Evolutionary conservation across 2,113 vertebrate species (phyloP).

Genomic region (Pluvianellus socialis): DNA sequence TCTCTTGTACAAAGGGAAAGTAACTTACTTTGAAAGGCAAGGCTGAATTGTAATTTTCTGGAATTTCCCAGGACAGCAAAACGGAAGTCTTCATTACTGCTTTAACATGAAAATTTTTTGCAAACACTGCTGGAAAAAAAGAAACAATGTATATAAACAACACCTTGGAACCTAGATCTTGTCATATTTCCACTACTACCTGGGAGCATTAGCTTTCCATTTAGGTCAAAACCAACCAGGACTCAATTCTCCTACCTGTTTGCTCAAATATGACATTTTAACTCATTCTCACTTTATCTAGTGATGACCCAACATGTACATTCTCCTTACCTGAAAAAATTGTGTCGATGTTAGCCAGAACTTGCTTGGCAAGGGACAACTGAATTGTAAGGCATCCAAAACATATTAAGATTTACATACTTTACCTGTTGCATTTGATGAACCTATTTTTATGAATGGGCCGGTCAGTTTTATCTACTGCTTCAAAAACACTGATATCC

Average conservation of each 20-base stretch:
- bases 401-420: conserved; percentile 76
- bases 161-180: conserved; percentile 50
- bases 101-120: conserved; percentile 99
- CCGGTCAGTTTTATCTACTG: conserved; percentile 74
- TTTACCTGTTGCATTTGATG: conserved; percentile 79
- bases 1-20: neutral
- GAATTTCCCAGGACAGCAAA: conserved; percentile 97
- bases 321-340: conserved; percentile 79
- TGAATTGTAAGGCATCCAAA: conserved; percentile 75
- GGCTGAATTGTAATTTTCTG: conserved; percentile 97
- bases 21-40: conserved; percentile 96
- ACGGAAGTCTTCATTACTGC: conserved; percentile 99
- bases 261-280: conserved; percentile 50
- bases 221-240: neutral
- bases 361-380: conserved; percentile 68
- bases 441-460: conserved; percentile 79
- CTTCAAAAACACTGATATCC: conserved; percentile 78
- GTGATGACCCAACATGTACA: neutral
- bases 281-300: conserved; percentile 23
- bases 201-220: neutral
- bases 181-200: conserved; percentile 9
- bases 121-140: conserved; percentile 99
- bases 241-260: conserved; percentile 67
- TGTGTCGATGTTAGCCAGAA: conserved; percentile 71
- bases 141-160: conserved; percentile 91